phyloP scores from a whole-genome alignment of 2,113 vertebrate genomes.

The Equus quagga region DNA sequence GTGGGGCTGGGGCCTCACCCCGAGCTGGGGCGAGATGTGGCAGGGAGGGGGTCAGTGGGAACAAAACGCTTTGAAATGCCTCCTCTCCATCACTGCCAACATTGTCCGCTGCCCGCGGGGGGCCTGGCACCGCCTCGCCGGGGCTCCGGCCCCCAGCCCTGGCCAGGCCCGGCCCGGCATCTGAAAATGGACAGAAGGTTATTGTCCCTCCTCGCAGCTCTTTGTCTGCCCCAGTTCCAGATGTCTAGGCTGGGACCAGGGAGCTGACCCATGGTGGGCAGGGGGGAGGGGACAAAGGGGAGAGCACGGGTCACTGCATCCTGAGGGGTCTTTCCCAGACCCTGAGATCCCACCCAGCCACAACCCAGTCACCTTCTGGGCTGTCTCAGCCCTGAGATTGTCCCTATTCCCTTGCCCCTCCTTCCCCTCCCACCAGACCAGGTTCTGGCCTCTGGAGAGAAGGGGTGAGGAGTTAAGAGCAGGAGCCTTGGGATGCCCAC shows the following conservation, averaged over 20 bases:
- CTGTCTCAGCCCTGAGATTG: not conserved
- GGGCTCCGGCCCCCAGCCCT: conserved; percentile 87
- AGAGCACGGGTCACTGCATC: conserved; percentile 76
- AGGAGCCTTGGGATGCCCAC: not conserved
- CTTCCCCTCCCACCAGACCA: not conserved
- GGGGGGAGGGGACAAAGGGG: conserved; percentile 70
- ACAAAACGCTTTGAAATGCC: conserved; percentile 92
- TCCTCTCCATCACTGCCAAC: conserved; percentile 92
- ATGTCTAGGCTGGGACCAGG: conserved; percentile 86
- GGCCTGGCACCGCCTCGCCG: conserved; percentile 90
- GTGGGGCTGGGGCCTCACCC: conserved; percentile 85
- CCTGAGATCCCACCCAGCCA: conserved; percentile 48
- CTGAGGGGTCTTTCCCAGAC: conserved; percentile 75
- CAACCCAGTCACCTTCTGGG: conserved; percentile 66
- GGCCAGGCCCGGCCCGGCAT: conserved; percentile 88
- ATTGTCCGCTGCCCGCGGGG: conserved; percentile 91
- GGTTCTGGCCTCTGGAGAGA: not conserved
- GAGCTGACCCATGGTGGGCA: conserved; percentile 75
- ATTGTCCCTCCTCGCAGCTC: conserved; percentile 85
- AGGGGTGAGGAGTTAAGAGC: not conserved
- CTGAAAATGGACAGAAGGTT: conserved; percentile 89
- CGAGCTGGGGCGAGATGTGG: conserved; percentile 72
- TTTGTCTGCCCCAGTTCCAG: conserved; percentile 89
- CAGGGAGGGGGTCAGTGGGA: conserved; percentile 86
- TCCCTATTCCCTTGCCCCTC: not conserved